phyloP scores from a whole-genome alignment of 30 jellyfish, hydroid and myxozoan genomes.

The Mastigias papua region DNA sequence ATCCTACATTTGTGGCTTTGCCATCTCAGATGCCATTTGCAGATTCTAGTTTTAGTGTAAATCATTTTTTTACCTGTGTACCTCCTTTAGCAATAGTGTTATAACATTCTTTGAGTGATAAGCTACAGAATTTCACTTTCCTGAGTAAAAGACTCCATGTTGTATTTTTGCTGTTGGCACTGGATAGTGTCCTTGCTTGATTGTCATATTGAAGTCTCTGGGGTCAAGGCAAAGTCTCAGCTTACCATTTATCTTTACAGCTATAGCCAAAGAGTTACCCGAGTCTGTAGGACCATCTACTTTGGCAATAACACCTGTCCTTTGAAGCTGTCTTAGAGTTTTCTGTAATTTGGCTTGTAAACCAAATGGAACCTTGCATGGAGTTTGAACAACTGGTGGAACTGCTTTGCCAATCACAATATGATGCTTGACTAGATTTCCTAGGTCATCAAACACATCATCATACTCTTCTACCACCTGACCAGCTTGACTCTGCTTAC shows the following conservation, averaged over 20 bases:
- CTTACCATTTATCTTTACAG: not conserved
- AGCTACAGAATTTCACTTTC: no score
- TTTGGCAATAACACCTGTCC: not conserved
- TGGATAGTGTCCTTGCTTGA: no score
- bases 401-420: not conserved
- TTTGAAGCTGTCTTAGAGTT: not conserved
- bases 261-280: no score
- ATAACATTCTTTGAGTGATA: no score
- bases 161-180: no score
- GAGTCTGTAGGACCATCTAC: not conserved
- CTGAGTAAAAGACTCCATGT: no score
- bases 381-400: not conserved
- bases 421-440: not conserved
- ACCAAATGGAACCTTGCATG: not conserved
- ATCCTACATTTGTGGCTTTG: no score
- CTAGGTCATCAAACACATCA: not conserved
- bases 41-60: no score
- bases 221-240: not conserved
- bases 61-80: no score
- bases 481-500: not conserved
- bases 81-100: no score
- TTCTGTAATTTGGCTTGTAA: not conserved
- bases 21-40: no score
- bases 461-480: not conserved
- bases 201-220: no score